phyloP scores from a whole-genome alignment of 2,888 invertebrate species.

The Apodemia zela region DNA sequence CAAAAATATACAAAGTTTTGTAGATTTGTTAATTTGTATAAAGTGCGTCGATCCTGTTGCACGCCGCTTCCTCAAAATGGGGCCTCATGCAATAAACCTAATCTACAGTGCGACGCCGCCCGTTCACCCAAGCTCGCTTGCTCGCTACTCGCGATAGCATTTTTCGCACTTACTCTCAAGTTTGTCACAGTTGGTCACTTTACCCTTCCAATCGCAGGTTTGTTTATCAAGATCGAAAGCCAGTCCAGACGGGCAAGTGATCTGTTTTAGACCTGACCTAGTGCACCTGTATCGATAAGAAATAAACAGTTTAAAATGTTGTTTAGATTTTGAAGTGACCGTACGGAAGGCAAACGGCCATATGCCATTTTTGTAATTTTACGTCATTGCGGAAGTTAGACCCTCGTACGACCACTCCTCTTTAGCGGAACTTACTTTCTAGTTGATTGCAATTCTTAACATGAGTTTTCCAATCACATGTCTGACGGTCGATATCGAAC shows the following conservation, averaged over 20 bases:
- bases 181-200: conserved; percentile 97
- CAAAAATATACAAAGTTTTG: conserved; percentile 10
- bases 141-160: conserved; percentile 73
- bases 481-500: conserved; percentile 96
- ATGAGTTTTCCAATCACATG: conserved; percentile 97
- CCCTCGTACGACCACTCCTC: conserved; percentile 71
- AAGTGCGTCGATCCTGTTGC: conserved; percentile 47
- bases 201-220: conserved; percentile 99
- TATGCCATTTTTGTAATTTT: conserved; percentile 36
- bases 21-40: conserved; percentile 52
- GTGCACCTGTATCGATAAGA: conserved; percentile 90
- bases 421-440: conserved; percentile 90
- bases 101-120: conserved; percentile 76
- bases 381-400: conserved; percentile 56
- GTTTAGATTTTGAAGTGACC: conserved; percentile 60
- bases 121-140: conserved; percentile 76
- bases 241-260: conserved; percentile 97
- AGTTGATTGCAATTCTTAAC: conserved; percentile 96
- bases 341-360: conserved; percentile 60
- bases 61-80: conserved; percentile 54
- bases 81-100: conserved; percentile 76
- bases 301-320: conserved; percentile 70
- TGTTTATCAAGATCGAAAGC: conserved; percentile 98
- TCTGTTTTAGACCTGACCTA: conserved; percentile 97
- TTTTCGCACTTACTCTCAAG: conserved; percentile 94